Conservation (phyloP, 2,888 invertebrate genomes). For the Drosophila leonis region DNA sequence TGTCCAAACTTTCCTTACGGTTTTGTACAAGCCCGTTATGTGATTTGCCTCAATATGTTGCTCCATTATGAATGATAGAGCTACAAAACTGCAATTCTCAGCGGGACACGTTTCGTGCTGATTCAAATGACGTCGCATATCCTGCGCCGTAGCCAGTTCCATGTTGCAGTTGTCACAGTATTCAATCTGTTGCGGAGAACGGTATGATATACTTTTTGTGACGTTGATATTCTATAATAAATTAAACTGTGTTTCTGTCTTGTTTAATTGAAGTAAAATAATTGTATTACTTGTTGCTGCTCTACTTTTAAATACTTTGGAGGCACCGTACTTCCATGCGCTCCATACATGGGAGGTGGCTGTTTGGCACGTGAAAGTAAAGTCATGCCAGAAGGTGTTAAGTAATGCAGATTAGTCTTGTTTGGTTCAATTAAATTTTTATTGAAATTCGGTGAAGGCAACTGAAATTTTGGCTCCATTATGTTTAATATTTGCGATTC, state of each 20-base stretch:
- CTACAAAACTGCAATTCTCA: conserved; percentile 88
- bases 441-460: conserved; percentile 82
- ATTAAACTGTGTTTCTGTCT: neutral
- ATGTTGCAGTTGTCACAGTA: conserved; percentile 94
- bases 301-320: conserved; percentile 68
- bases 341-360: conserved; percentile 85
- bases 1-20: conserved; percentile 90
- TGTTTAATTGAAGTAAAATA: neutral
- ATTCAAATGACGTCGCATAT: conserved; percentile 89
- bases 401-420: conserved; percentile 62
- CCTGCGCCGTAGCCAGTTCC: conserved; percentile 88
- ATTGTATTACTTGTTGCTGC: conserved; percentile 32
- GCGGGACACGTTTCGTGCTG: conserved; percentile 92
- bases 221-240: conserved; percentile 6
- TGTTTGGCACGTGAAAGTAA: conserved; percentile 82
- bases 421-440: conserved; percentile 43
- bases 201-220: neutral
- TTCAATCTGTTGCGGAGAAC: conserved; percentile 74
- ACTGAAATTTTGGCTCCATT: conserved; percentile 78
- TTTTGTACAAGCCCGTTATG: conserved; percentile 92
- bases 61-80: conserved; percentile 88
- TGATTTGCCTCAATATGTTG: conserved; percentile 94
- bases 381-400: conserved; percentile 84
- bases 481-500: conserved; percentile 8
- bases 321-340: conserved; percentile 83